A percentile compares a stretch with the other conserved stretches of the same genome.
Evolutionary conservation across 1,140 invertebrate species (phyloP).

Genomic region (Plodia interpunctella): DNA sequence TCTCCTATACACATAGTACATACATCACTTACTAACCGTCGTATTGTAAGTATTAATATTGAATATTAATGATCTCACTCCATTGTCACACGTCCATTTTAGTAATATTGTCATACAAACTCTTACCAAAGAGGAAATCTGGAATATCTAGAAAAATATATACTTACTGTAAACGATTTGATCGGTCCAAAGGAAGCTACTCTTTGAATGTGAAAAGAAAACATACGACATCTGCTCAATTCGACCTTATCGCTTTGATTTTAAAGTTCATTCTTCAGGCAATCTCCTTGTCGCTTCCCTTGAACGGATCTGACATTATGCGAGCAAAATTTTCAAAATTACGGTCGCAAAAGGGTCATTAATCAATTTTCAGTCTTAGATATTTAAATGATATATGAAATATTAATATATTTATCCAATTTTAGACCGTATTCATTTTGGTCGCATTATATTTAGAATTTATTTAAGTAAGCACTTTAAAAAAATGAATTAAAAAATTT

Average conservation of each 20-base stretch:
- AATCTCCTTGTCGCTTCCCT: neutral
- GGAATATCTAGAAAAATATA: neutral
- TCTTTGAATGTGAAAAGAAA: neutral
- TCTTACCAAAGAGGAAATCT: constrained; percentile 1
- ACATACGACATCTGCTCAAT: too few relatives aligned
- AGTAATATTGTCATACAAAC: constrained; percentile 37
- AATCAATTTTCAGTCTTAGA: constrained; percentile 8
- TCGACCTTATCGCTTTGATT: neutral
- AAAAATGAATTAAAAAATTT: neutral
- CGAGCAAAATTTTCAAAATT: neutral
- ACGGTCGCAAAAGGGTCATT: constrained; percentile 3
- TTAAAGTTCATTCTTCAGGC: neutral
- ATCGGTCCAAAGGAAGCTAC: neutral
- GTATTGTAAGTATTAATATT: constrained; percentile 75
- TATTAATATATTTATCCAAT: constrained; percentile 14
- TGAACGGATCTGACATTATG: neutral
- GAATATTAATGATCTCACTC: constrained; percentile 72
- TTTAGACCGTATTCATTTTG: constrained; percentile 2
- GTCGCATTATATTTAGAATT: neutral
- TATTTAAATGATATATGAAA: neutral
- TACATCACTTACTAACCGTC: constrained; percentile 52
- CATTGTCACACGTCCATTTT: constrained; percentile 59
- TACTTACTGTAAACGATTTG: neutral
- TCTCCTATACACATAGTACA: constrained; percentile 4
- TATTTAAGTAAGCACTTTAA: neutral